Base-by-base conservation (phyloP, 2,797 vertebrate species). In the Sebastes itinus region DNA sequence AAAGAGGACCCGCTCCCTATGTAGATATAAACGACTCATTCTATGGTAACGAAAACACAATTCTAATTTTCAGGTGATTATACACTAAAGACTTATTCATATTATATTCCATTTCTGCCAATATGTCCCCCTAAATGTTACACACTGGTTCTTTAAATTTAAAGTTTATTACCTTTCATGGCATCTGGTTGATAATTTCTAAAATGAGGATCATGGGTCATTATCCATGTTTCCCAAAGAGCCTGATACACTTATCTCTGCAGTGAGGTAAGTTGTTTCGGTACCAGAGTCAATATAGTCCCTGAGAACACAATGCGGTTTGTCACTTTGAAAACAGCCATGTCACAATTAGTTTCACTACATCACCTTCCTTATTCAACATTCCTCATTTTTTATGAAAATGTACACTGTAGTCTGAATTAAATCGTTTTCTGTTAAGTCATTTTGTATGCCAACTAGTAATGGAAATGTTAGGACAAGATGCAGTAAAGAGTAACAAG, bases 401-500 rank as follows among this genome's bases (percentile, higher is more conserved):
- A 59, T 4, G 1, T 25, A 16, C 11, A 27, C 4, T 32, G 2
- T 1, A 54, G 18, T 28, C 23, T 20, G 13, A 55, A 58, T 27
- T 6, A 4, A 25, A 25, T 25, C 0, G 1, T 18, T 55, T 33
- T 18, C 0, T 23, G 63, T 33, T 3, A 1, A 10, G 4, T 33
- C 4, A 13, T 66, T 59, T 23, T 6, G 14, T 30, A 28, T 1
- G 1, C 49, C 8, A 20, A 10, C n/a, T 33, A 16, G 10, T 42
- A 5, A 55, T 32, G 12, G 20, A 46, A 55, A 20, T 12, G 30
- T 22, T 18, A 22, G 18, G 23, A 60, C 13, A 58, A 64, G 14
- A 32, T 42, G 49, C n/a, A n/a, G 22, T 23, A 13, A 7, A 28
- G 1, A 42, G 14, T 20, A 32, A 10, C 5, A 28, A 13, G 22